Base-by-base conservation (phyloP, 2,113 vertebrate genomes). In the Cavia porcellus region DNA sequence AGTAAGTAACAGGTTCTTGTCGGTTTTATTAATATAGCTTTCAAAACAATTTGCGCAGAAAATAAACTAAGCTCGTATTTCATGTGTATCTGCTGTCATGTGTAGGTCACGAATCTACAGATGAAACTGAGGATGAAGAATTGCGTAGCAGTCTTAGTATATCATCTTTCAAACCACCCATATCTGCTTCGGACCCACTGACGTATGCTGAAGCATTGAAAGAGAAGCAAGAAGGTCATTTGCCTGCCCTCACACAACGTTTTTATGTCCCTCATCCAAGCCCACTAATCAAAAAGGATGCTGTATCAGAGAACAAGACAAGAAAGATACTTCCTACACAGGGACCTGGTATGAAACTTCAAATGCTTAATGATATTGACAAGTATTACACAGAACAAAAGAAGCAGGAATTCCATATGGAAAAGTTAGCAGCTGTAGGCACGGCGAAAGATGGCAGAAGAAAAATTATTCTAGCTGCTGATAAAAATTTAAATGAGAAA, bases 321-420 rank as follows among this genome's bases (percentile, higher is more conserved):
- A 97, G 74, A 35, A 35, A 88, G 1, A 92, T 97, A 89, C 89
- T 87, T 38, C 32, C 59, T 77, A 57, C 64, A 86, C 62, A 70
- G 2, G 95, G 92, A 85, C n/a, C 81, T 62, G 57, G 77, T 28
- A 68, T 98, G 25, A 97, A 95, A 42, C 95, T 98, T 35, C 62
- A 82, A 35, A 72, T 89, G 2, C 74, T 98, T 83, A 55, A 38
- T 85, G 92, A 97, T 11, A 90, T 98, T 91, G 98, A 99, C 55
- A 97, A 94, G 93, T 97, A 94, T 45, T 97, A 97, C 30, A 52
- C 47, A 45, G 61, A 96, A 35, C 88, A 80, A 68, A 82, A 98
- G 20, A 97, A 97, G 5, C 85, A 52, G 7, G 96, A 97, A 45
- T 66, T 13, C 1, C 59, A 83, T 13, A 38, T 64, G 72, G 50